A percentile compares a stretch with the other conserved stretches of the same genome.
phyloP scores from a whole-genome alignment of 2,888 invertebrate genomes.

The Neoscelio sp. region DNA sequence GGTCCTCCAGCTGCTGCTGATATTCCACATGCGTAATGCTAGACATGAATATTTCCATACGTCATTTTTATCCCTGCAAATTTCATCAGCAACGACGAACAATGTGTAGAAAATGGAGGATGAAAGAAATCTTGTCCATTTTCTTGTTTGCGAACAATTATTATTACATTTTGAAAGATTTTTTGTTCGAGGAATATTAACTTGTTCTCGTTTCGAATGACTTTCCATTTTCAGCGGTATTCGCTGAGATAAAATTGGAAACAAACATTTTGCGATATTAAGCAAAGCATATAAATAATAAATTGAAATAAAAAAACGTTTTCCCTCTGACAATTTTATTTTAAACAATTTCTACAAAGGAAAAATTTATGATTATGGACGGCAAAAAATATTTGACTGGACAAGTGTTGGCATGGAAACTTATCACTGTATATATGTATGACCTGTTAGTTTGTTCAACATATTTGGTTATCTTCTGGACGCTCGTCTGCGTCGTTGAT shows the following conservation, averaged over 20 bases:
- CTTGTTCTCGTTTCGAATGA: background rate
- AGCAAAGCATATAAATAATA: too few species aligned
- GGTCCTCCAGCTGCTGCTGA: conserved; percentile 78
- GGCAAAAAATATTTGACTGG: too few species aligned
- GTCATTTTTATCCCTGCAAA: conserved; percentile 78
- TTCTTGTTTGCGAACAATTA: conserved; percentile 8
- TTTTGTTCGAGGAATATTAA: background rate
- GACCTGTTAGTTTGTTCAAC: too few species aligned
- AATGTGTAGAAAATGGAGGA: conserved; percentile 55
- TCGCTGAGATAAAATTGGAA: background rate
- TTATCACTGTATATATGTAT: too few species aligned
- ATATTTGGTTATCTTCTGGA: too few species aligned
- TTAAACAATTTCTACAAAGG: too few species aligned
- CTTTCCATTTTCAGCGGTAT: background rate
- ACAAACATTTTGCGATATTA: too few species aligned
- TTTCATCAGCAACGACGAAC: conserved; percentile 66
- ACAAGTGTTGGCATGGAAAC: too few species aligned
- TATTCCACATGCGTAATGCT: conserved; percentile 81
- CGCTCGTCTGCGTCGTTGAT: conserved; percentile 29
- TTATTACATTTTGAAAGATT: conserved; percentile 20
- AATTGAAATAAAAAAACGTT: too few species aligned
- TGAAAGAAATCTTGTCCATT: conserved; percentile 8
- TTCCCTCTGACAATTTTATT: too few species aligned
- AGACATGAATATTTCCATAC: conserved; percentile 79
- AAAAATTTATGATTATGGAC: too few species aligned